Evolutionary conservation across 2,797 vertebrate genomes (phyloP).

Genomic region (Odontamblyopus rebecca): DNA sequence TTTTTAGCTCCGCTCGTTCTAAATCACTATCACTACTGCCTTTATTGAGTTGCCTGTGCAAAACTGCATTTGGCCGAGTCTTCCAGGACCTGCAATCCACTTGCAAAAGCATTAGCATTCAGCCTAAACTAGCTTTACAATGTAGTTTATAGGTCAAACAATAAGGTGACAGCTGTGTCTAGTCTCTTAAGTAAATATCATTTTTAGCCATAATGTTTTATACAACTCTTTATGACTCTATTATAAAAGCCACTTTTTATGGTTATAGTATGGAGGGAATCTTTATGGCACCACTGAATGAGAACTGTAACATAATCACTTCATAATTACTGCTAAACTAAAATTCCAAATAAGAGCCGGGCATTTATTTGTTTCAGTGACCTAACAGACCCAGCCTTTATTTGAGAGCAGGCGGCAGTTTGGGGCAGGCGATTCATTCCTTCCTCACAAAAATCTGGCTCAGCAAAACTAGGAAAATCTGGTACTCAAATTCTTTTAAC

Average conservation of each 20-base stretch:
- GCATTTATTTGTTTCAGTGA: too few species aligned
- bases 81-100: conserved; percentile 8
- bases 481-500: too few species aligned
- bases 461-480: too few species aligned
- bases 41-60: conserved; percentile 13
- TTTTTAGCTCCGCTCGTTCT: conserved; percentile 21
- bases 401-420: too few species aligned
- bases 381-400: too few species aligned
- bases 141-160: conserved; percentile 5
- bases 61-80: conserved; percentile 26
- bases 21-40: conserved; percentile 20
- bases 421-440: too few species aligned
- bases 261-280: neutral
- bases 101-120: neutral
- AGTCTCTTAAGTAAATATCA: neutral
- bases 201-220: neutral
- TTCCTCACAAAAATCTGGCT: too few species aligned
- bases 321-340: neutral
- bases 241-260: neutral
- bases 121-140: neutral
- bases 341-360: too few species aligned
- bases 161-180: neutral
- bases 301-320: neutral
- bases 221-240: neutral
- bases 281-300: neutral